Evolutionary conservation across 2,113 vertebrate species (phyloP).

Genomic region (Arothron firmamentum): DNA sequence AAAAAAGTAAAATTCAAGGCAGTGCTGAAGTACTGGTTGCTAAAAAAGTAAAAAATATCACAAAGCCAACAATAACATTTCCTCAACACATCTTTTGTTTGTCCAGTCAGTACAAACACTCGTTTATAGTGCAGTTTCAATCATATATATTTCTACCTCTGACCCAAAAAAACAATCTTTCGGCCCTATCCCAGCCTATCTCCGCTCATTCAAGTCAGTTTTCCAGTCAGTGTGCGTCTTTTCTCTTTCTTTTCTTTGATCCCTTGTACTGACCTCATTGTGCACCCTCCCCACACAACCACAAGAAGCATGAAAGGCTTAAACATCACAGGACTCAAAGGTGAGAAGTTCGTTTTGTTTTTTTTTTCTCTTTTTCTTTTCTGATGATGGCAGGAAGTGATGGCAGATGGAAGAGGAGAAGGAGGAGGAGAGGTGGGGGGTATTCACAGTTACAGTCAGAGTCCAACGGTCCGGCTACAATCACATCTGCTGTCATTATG

Average conservation of each 20-base stretch:
- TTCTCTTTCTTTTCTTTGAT: slow-evolving; percentile 67
- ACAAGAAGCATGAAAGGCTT: slow-evolving; percentile 75
- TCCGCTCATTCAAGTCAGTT: slow-evolving; percentile 73
- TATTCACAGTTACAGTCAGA: slow-evolving; percentile 77
- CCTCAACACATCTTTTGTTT: slow-evolving; percentile 69
- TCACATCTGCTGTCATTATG: slow-evolving; percentile 78
- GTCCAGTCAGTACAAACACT: slow-evolving; percentile 73
- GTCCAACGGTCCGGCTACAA: slow-evolving; percentile 76
- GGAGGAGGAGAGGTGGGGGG: slow-evolving; percentile 47
- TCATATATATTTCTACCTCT: slow-evolving; percentile 68
- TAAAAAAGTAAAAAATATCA: slow-evolving; percentile 79
- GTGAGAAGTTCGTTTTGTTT: slow-evolving; percentile 65
- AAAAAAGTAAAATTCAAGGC: slow-evolving; percentile 75
- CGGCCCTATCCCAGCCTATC: slow-evolving; percentile 49
- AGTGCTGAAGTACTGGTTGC: slow-evolving; percentile 80
- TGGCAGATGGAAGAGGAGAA: slow-evolving; percentile 65
- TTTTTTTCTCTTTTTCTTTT: slow-evolving; percentile 59
- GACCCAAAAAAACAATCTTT: slow-evolving; percentile 58
- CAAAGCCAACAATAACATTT: slow-evolving; percentile 76
- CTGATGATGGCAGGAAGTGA: slow-evolving; percentile 72
- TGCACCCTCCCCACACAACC: slow-evolving; percentile 72
- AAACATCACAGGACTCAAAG: slow-evolving; percentile 74
- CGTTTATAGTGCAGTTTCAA: slow-evolving; percentile 76
- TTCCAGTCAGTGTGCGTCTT: slow-evolving; percentile 73
- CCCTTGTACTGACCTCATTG: slow-evolving; percentile 67